Evolutionary conservation across 1,140 invertebrate species (phyloP).

Genomic region (Cyclargus thomasi): DNA sequence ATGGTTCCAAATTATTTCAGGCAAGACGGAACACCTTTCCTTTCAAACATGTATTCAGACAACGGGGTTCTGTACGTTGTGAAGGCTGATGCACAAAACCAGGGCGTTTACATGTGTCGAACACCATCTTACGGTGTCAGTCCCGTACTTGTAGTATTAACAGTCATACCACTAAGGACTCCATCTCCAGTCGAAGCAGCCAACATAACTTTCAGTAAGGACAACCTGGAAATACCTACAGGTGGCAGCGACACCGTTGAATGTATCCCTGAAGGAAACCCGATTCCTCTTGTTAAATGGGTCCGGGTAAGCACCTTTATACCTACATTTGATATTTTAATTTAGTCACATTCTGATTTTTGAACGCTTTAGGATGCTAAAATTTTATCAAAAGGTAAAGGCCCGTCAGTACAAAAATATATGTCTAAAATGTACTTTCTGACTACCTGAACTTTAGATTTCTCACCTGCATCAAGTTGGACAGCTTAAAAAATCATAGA

Average conservation of each 20-base stretch:
- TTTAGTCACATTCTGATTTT: too few species aligned
- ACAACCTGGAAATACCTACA: slow-evolving; percentile 84
- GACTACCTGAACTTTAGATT: too few species aligned
- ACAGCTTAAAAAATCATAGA: too few species aligned
- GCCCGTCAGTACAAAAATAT: too few species aligned
- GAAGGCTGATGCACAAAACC: slow-evolving; percentile 80
- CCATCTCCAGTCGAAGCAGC: slow-evolving; percentile 53
- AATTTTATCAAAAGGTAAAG: too few species aligned
- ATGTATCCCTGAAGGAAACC: slow-evolving; percentile 82
- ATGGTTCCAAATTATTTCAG: slow-evolving; percentile 67
- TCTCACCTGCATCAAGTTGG: too few species aligned
- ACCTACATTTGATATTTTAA: neutral
- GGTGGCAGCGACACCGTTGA: slow-evolving; percentile 85
- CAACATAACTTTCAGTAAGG: slow-evolving; percentile 78
- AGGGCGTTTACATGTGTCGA: slow-evolving; percentile 89
- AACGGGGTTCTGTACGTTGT: slow-evolving; percentile 85
- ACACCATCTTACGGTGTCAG: slow-evolving; percentile 47
- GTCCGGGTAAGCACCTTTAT: slow-evolving; percentile 78
- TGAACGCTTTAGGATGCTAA: too few species aligned
- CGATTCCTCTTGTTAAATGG: slow-evolving; percentile 86
- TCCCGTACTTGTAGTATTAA: slow-evolving; percentile 36
- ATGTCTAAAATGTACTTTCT: too few species aligned
- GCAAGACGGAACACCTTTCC: slow-evolving; percentile 75
- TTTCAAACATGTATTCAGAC: slow-evolving; percentile 74
- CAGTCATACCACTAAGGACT: slow-evolving; percentile 34